Base-by-base conservation (phyloP, 2,888 invertebrate species). In the Epistrophella euchroma region DNA sequence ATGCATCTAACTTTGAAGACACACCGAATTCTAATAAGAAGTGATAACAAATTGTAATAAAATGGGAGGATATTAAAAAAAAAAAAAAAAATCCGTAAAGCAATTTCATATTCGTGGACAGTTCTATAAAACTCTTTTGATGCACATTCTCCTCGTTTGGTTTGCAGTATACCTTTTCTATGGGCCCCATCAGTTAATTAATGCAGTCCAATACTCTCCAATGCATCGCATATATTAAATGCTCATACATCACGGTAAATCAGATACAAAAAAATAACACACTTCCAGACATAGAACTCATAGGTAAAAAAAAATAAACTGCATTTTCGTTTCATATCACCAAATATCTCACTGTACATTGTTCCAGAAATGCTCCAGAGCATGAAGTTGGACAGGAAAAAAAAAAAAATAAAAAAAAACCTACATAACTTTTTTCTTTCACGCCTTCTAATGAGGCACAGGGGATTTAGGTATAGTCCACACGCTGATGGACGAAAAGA, bases 321-420 rank as follows among this genome's bases (percentile, higher is more conserved):
- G 79, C 84, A 87, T 76, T 88, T 83, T 82, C 82, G 87, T 80
- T 82, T 87, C 86, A 83, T 84, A 87, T 80, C 83, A 87, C 78
- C 86, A 75, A 86, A 88, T 86, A 88, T 88, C 82, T 74, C 88
- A 88, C 88, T 85, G 89, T 89, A 88, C 85, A 84, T 80, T 88
- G 89, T 70, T 88, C 89, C 80, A 89, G 75, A 89, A 89, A 89
- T 62, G 56, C 88, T 81, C 28, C 79, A 86, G 88, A 88, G 89
- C 89, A 89, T 89, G 87, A 89, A 89, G 86, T 76, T 75, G 88
- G 62, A 71, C 68, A 75, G 75, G 66, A 60, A 60, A 68, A 75
- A 66, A 32, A 55, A 58, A 47, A 60, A 60, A 68, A 75, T 60
- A 32, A 55, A 58, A 47, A 47, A 19, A 47, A 17, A 40, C 10